A percentile compares a stretch with the other conserved stretches of the same genome.
Conservation (phyloP, 2,888 invertebrate genomes). For the Chrysomela aeneicollis region DNA sequence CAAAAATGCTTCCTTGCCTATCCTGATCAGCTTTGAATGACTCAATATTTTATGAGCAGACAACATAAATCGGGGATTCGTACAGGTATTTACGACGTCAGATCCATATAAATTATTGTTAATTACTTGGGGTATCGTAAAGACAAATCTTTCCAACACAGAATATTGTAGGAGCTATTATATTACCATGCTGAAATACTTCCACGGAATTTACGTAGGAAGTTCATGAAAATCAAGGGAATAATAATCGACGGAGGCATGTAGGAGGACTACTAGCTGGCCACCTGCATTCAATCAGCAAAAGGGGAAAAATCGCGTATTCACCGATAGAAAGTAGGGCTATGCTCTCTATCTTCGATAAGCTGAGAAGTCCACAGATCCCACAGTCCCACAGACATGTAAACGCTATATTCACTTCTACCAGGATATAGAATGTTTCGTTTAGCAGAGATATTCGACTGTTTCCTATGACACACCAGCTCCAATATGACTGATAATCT, state of each 20-base stretch:
- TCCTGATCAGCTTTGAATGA: not conserved
- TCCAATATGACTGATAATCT: no score
- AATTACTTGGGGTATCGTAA: conserved; percentile 4
- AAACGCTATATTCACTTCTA: no score
- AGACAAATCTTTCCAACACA: conserved; percentile 2
- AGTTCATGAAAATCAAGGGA: conserved; percentile 2
- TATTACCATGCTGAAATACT: conserved; percentile 8
- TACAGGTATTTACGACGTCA: not conserved
- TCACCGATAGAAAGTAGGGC: not conserved
- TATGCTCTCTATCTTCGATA: not conserved
- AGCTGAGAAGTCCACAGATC: no score
- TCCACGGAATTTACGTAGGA: not conserved
- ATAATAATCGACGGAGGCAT: not conserved
- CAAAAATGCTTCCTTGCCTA: not conserved
- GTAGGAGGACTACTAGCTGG: not conserved
- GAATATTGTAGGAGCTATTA: conserved; percentile 1
- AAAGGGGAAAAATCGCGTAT: not conserved
- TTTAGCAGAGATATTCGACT: no score
- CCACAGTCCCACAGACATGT: no score
- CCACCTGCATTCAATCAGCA: conserved; percentile 1
- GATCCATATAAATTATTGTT: conserved; percentile 6
- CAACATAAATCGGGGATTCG: not conserved
- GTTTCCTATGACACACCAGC: no score
- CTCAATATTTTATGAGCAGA: not conserved
- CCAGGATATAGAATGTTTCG: no score